phyloP scores from a whole-genome alignment of 2,797 vertebrate species.

The Sparidentex hasta region DNA sequence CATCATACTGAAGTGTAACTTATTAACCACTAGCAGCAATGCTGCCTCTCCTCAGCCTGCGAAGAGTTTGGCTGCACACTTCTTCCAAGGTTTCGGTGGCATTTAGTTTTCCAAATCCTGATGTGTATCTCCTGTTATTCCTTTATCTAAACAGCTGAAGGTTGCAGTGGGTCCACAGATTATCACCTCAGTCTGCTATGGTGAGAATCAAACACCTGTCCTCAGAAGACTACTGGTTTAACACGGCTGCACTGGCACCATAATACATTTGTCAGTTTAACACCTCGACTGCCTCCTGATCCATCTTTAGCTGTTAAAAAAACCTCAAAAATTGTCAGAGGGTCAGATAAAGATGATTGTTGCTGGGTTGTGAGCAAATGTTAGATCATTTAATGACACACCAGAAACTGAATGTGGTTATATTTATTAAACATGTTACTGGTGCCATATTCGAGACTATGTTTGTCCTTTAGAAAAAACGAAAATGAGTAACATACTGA shows the following conservation, averaged over 20 bases:
- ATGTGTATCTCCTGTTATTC: constrained; percentile 35
- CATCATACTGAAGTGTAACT: constrained; percentile 34
- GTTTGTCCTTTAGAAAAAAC: not conserved
- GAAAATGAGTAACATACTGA: not conserved
- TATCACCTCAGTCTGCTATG: constrained; percentile 10
- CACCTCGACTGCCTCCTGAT: constrained; percentile 4
- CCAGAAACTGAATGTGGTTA: not conserved
- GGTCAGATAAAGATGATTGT: constrained; percentile 1
- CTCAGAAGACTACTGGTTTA: constrained; percentile 22
- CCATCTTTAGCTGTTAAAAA: not conserved
- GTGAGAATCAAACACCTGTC: constrained; percentile 17
- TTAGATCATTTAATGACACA: not conserved
- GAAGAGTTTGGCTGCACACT: not conserved
- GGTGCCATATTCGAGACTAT: constrained; percentile 13
- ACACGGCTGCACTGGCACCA: constrained; percentile 9
- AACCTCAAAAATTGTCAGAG: not conserved
- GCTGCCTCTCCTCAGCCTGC: constrained; percentile 14
- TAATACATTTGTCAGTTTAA: constrained; percentile 22
- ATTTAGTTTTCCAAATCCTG: constrained; percentile 18
- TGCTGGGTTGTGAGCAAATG: not conserved
- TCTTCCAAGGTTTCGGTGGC: constrained; percentile 15
- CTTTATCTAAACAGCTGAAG: not conserved
- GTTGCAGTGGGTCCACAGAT: constrained; percentile 19
- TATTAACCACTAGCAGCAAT: constrained; percentile 41
- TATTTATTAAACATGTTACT: constrained; percentile 21